Base-by-base conservation (phyloP, 2,797 vertebrate genomes). In the Rhabdomys pumilio region DNA sequence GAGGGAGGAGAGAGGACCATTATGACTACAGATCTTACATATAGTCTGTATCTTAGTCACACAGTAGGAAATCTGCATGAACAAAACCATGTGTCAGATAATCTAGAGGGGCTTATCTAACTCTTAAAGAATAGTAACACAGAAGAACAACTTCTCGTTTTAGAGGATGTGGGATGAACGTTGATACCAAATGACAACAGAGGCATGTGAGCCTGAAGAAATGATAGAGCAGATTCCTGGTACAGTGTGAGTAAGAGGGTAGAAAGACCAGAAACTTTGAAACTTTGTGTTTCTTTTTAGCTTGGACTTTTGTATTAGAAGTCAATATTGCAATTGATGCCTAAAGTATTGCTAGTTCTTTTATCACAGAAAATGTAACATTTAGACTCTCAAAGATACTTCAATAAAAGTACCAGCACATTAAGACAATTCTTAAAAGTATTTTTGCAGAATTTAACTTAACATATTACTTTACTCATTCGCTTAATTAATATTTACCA, bases 391-490 rank as follows among this genome's bases (percentile, higher is more conserved):
- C 63, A 67, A n/a, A 85, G 61, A 53, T 50, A 24, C 61, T 85
- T 15, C 19, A 76, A 47, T 76, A 15, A 76, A 47, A 50, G 44
- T 67, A 85, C 11, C 44, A 67, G 59, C 13, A 19, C 22, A 50
- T 75, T 77, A 94, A 14, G 53, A 61, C 24, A 93, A 94, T 73
- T 90, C 65, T 91, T 53, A 83, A 79, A 79, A 93, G 34, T 92
- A 81, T 15, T 88, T 88, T 94, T 83, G 11, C 41, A 72, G 41
- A 94, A 82, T 93, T 96, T 89, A 90, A 20, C 31, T 81, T 95
- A 80, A 90, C 82, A 86, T 92, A 92, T 90, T 6, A 91, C 72
- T 95, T 92, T 72, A 73, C 61, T 90, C 38, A 92, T 89, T 87
- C 69, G 88, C 3, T 88, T 83, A 83, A 65, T 88, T 77, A 90